These are phyloP conservation scores for Cephus cinctus DNA, from an alignment of 1,140 invertebrate species.

Conservation along the genomic window DNA sequence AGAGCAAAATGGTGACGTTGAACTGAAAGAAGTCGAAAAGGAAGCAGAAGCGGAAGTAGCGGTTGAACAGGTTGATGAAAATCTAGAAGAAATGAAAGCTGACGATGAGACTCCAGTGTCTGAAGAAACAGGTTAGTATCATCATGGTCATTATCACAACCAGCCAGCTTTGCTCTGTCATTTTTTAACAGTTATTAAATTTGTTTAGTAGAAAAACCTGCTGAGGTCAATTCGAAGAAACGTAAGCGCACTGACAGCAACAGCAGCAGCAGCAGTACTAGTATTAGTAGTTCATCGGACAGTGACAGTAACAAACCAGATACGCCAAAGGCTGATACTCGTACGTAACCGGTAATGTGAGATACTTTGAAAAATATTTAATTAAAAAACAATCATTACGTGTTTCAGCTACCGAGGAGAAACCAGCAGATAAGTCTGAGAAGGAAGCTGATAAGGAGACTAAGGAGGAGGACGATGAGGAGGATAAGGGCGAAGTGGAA, in stretches of 20 bases:
- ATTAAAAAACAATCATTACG: conserved; percentile 15
- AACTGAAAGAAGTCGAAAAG: conserved; percentile 37
- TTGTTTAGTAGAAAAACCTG: conserved; percentile 26
- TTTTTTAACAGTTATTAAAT: too few species aligned
- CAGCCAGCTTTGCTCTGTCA: background rate
- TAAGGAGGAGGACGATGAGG: conserved; percentile 25
- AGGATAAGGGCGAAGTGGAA: conserved; percentile 12
- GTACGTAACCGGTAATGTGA: conserved; percentile 18
- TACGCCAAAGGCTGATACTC: conserved; percentile 25
- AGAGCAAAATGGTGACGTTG: conserved; percentile 31
- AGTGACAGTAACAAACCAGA: conserved; percentile 40
- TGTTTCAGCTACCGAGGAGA: conserved; percentile 12
- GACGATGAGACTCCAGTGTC: conserved; percentile 27
- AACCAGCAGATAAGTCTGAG: conserved; percentile 29
- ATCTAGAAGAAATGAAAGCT: conserved; percentile 20
- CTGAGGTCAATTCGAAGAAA: conserved; percentile 35
- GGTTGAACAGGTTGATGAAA: conserved; percentile 23
- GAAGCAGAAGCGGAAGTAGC: conserved; percentile 24
- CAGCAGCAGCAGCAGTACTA: conserved; percentile 45
- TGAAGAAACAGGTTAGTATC: conserved; percentile 3
- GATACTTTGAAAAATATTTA: conserved; percentile 3
- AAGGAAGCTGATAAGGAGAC: conserved; percentile 40
- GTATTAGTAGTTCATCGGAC: conserved; percentile 43
- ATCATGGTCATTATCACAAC: background rate
- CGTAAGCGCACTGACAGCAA: conserved; percentile 48